A percentile compares a stretch with the other conserved stretches of the same genome.
Evolutionary conservation across 2,797 vertebrate species (phyloP).

Genomic region (Eospalax fontanierii): DNA sequence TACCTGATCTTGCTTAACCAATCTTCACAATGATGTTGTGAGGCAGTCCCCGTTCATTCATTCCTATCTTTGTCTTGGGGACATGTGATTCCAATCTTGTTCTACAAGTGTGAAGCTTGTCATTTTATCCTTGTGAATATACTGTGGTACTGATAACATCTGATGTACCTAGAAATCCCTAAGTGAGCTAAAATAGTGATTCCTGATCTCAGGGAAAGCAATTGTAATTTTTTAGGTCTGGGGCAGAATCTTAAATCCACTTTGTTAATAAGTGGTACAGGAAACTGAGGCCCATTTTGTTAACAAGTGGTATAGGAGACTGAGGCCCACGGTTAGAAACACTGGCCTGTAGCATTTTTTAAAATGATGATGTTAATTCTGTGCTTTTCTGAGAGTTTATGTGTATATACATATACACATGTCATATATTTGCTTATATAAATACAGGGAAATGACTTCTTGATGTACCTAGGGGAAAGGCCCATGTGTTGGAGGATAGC

Average conservation of each 20-base stretch:
- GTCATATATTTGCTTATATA: too few relatives aligned
- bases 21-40: background rate
- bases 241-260: background rate
- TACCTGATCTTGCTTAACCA: background rate
- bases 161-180: background rate
- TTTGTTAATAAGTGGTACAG: background rate
- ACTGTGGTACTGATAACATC: slow-evolving; percentile 10
- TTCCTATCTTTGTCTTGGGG: background rate
- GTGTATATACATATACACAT: too few relatives aligned
- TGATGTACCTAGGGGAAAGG: background rate
- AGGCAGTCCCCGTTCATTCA: background rate
- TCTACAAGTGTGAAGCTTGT: background rate
- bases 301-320: too few relatives aligned
- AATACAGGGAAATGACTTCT: too few relatives aligned
- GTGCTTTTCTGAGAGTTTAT: too few relatives aligned
- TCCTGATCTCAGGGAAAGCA: background rate
- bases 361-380: too few relatives aligned
- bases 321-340: background rate
- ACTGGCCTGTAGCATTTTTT: background rate
- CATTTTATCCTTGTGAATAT: background rate
- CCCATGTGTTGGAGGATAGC: background rate
- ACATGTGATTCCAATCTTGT: background rate
- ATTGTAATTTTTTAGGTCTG: background rate
- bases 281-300: background rate
- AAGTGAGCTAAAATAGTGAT: background rate